A percentile compares a stretch with the other conserved stretches of the same genome.
phyloP scores from a whole-genome alignment of 1,140 invertebrate genomes.

The Mactra quadrangularis region DNA sequence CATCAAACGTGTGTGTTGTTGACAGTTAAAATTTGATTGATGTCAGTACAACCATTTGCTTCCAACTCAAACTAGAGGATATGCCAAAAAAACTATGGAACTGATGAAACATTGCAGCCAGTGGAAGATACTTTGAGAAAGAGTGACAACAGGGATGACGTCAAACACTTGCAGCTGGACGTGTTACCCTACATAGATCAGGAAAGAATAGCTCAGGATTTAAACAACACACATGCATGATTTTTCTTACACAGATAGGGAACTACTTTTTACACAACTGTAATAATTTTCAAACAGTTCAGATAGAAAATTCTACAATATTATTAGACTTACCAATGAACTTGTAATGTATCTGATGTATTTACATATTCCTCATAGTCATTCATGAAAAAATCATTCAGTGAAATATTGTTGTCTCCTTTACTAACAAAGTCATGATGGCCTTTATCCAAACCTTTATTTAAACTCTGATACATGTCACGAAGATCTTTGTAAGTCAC shows the following conservation, averaged over 20 bases:
- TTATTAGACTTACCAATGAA: conserved; percentile 49
- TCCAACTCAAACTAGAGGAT: too few relatives aligned
- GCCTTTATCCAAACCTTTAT: neutral
- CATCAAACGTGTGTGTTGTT: too few relatives aligned
- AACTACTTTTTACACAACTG: neutral
- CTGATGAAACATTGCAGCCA: neutral
- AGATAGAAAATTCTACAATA: too few relatives aligned
- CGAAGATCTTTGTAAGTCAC: conserved; percentile 36
- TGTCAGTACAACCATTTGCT: too few relatives aligned
- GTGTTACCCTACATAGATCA: too few relatives aligned
- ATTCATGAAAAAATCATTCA: conserved; percentile 31
- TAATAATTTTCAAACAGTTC: too few relatives aligned
- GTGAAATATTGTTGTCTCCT: conserved; percentile 6
- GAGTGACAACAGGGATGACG: too few relatives aligned
- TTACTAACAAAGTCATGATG: neutral
- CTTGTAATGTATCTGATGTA: neutral
- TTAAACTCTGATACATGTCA: conserved; percentile 8
- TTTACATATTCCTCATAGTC: conserved; percentile 19
- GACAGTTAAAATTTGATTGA: too few relatives aligned
- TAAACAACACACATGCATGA: neutral
- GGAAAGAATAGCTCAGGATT: neutral
- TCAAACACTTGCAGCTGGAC: too few relatives aligned
- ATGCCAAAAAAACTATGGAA: neutral
- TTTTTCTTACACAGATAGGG: neutral
- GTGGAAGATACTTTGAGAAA: neutral